Conservation (phyloP, 1,140 invertebrate species). For the Goniozus legneri region DNA sequence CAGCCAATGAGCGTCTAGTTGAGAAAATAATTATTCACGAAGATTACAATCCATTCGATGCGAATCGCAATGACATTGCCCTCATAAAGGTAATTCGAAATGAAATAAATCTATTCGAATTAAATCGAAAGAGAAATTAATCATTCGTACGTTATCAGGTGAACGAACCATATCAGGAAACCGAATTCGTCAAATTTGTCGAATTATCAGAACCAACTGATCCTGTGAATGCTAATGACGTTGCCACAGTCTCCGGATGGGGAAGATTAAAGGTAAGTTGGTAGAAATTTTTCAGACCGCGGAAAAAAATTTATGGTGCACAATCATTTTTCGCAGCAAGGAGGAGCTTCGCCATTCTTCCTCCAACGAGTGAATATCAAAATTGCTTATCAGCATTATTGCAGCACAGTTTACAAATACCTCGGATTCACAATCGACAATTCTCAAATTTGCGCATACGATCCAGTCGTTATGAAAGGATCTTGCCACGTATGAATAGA, state of each 20-base stretch:
- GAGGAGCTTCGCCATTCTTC: conserved; percentile 4
- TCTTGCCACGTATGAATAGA: conserved; percentile 12
- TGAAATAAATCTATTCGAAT: no score
- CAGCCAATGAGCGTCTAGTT: not conserved
- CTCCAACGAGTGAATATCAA: conserved; percentile 9
- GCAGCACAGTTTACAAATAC: not conserved
- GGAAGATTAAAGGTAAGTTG: conserved; percentile 3
- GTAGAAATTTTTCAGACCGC: not conserved
- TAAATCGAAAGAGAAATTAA: no score
- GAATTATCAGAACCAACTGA: not conserved
- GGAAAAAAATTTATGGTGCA: not conserved
- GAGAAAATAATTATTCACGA: conserved; percentile 22
- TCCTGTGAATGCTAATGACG: not conserved
- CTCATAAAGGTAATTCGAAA: conserved; percentile 22
- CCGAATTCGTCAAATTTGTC: not conserved
- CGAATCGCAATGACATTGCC: conserved; percentile 28
- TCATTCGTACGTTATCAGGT: no score
- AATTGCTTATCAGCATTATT: conserved; percentile 11
- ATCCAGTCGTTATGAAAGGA: conserved; percentile 7
- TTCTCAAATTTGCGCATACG: conserved; percentile 16
- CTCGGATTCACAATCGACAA: conserved; percentile 4
- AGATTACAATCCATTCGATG: conserved; percentile 9
- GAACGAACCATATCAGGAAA: not conserved
- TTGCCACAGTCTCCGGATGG: conserved; percentile 15
- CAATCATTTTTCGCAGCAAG: conserved; percentile 1